Base-by-base conservation (phyloP, 2,797 vertebrate species). In the Tokudaia tokunoshimensis region DNA sequence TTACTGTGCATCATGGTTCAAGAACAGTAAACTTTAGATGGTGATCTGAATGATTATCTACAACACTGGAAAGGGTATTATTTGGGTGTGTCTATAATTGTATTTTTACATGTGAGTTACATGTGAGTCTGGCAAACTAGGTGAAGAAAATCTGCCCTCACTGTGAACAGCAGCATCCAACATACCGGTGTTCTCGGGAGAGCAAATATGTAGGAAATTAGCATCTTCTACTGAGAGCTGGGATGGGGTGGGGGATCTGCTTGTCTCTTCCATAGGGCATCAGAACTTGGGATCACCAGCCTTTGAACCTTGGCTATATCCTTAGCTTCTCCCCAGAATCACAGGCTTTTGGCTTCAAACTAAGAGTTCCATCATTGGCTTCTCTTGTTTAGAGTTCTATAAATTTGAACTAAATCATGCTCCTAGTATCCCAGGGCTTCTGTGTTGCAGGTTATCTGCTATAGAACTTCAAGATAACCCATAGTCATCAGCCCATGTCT, bases 161-260 rank as follows among this genome's bases (percentile, higher is more conserved):
- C 3, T 37, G 17, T 34, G 34, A 55, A 10, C 4, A 14, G 55
- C 22, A 22, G 15, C 4, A 11, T 22, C 17, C 65, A 61, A 57
- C 15, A 44, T 8, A 17, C 52, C 6, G 15, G 15, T 44, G 3
- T 57, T 74, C 47, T 80, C 50, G 22, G 5, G 37, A 79, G 29
- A 44, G 34, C 29, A 87, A 29, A 57, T 59, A 44, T 80, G 52
- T 80, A 70, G 37, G 31, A 81, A 61, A 29, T n/a, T 57, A 14
- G 37, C 47, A 65, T 31, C 81, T 85, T 84, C 29, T 11, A 20
- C 17, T 47, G 72, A 67, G 34, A 52, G 29, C 9, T 86, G 63
- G 14, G 7, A 19, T 11, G 1, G 12, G 20, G 11, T 22, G 6
- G 0, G 24, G 20, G n/a, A n/a, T 29, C 13, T 13, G 7, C 17